phyloP scores from a whole-genome alignment of 2,797 vertebrate genomes.

The Pseudochirops cupreus region DNA sequence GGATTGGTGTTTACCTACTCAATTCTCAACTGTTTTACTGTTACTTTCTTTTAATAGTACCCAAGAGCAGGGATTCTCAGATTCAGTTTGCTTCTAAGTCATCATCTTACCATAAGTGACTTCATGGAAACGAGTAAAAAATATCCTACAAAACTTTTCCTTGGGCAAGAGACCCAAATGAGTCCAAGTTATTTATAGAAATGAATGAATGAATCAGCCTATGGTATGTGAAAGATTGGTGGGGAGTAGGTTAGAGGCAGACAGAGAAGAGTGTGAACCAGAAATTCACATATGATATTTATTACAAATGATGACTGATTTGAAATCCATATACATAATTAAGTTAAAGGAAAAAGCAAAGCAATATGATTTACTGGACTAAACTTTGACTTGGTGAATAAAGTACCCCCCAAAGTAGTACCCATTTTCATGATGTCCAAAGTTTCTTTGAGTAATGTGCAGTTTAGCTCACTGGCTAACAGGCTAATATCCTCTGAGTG shows the following conservation, averaged over 20 bases:
- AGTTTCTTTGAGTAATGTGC: not conserved
- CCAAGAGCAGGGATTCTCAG: not conserved
- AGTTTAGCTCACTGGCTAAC: not conserved
- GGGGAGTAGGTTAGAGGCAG: not conserved
- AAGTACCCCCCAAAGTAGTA: not conserved
- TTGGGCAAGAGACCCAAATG: not conserved
- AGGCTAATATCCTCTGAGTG: not conserved
- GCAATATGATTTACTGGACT: not conserved
- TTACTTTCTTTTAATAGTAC: not conserved
- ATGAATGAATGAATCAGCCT: not conserved
- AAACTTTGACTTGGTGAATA: not conserved
- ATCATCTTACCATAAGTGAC: not conserved
- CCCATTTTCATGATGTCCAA: not conserved
- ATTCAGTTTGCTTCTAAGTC: not conserved
- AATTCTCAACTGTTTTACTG: not conserved
- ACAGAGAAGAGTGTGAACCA: not conserved
- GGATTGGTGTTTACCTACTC: not conserved
- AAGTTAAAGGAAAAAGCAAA: not conserved
- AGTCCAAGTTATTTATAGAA: not conserved
- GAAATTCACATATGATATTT: not conserved
- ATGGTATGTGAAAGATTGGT: not conserved
- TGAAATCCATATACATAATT: not conserved
- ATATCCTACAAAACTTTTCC: not conserved
- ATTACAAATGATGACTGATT: not conserved
- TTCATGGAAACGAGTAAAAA: not conserved